Evolutionary conservation across 1,140 invertebrate species (phyloP).

Genomic region (Papilio polyxenes): DNA sequence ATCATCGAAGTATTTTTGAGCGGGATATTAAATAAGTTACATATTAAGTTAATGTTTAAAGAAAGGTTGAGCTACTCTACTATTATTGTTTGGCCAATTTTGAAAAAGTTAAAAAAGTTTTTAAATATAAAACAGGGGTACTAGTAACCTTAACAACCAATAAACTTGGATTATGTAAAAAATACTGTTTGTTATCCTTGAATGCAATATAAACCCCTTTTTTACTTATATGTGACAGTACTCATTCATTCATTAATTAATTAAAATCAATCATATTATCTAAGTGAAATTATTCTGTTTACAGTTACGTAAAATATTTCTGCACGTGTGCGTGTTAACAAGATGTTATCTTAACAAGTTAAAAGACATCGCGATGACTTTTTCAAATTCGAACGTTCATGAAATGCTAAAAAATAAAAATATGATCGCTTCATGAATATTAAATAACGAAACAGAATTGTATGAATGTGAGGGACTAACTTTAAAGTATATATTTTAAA

Average conservation of each 20-base stretch:
- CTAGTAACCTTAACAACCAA: too few species aligned
- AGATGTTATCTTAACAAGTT: slow-evolving; percentile 38
- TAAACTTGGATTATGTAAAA: too few species aligned
- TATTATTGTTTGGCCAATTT: too few species aligned
- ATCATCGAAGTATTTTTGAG: too few species aligned
- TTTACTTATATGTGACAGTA: not conserved
- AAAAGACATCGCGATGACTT: not conserved
- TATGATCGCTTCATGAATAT: slow-evolving; percentile 36
- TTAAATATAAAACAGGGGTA: too few species aligned
- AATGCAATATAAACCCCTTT: not conserved
- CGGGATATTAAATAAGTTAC: too few species aligned
- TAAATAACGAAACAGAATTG: slow-evolving; percentile 25
- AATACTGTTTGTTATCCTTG: too few species aligned
- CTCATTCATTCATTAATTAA: not conserved
- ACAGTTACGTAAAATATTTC: slow-evolving; percentile 23
- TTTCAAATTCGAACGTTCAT: slow-evolving; percentile 11
- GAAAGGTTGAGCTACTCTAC: too few species aligned
- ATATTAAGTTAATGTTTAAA: too few species aligned
- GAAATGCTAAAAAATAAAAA: slow-evolving; percentile 37
- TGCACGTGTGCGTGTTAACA: slow-evolving; percentile 6
- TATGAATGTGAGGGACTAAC: slow-evolving; percentile 29
- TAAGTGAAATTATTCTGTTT: slow-evolving; percentile 36
- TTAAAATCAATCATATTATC: not conserved
- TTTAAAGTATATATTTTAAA: not conserved
- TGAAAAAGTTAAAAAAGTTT: too few species aligned